These are phyloP conservation scores for Tiliqua scincoides DNA, from an alignment of 2,113 vertebrate genomes.

Conservation along the genomic window DNA sequence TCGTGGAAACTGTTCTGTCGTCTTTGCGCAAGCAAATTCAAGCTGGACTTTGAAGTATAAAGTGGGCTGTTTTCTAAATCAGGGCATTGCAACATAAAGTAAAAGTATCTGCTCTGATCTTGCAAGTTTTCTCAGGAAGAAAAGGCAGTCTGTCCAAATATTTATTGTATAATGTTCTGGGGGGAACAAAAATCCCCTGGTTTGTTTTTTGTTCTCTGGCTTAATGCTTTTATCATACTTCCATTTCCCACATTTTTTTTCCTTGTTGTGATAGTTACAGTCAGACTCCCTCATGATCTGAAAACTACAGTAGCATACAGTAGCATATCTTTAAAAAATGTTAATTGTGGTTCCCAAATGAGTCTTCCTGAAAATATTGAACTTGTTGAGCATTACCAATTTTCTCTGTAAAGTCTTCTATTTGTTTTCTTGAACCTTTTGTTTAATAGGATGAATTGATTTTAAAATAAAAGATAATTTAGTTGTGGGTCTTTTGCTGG, in stretches of 20 bases:
- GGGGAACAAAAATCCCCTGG: conserved; percentile 6
- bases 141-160: neutral
- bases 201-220: conserved; percentile 27
- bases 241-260: neutral
- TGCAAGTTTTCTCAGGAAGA: neutral
- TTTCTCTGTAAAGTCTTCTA: neutral
- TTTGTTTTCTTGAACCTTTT: neutral
- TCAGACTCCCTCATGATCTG: neutral
- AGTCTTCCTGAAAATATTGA: neutral
- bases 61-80: neutral
- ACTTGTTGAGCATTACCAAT: neutral
- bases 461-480: neutral
- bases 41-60: neutral
- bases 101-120: neutral
- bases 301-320: neutral
- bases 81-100: neutral
- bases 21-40: neutral
- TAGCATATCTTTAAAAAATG: neutral
- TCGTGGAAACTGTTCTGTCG: neutral
- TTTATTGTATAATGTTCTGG: conserved; percentile 6
- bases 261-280: neutral
- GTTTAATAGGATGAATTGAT: neutral
- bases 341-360: neutral
- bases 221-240: conserved; percentile 45
- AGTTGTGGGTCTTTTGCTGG: neutral